A percentile compares a stretch with the other conserved stretches of the same genome.
Conservation (phyloP, 2,888 invertebrate species). For the Stenchaetothrips biformis region DNA sequence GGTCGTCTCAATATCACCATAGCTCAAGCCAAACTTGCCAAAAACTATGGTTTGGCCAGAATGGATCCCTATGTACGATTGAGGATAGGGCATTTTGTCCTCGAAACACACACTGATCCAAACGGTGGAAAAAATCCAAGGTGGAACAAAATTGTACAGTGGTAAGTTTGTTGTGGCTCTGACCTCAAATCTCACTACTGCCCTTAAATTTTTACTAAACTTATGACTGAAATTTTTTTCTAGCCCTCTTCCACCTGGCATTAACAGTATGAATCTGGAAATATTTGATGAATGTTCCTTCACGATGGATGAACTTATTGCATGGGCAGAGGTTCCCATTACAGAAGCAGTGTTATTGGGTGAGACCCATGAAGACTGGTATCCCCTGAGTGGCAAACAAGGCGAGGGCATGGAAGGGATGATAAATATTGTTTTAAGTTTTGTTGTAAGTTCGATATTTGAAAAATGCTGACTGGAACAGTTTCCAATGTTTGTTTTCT, state of each 20-base stretch:
- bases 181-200: neutral
- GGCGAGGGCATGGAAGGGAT: slow-evolving; percentile 92
- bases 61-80: slow-evolving; percentile 96
- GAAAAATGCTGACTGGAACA: slow-evolving; percentile 20
- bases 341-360: slow-evolving; percentile 78
- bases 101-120: slow-evolving; percentile 91
- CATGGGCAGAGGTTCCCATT: slow-evolving; percentile 87
- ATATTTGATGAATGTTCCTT: slow-evolving; percentile 97
- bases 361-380: slow-evolving; percentile 94
- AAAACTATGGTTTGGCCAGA: slow-evolving; percentile 89
- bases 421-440: slow-evolving; percentile 85
- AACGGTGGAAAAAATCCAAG: slow-evolving; percentile 92
- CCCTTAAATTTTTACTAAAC: neutral
- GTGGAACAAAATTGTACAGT: slow-evolving; percentile 94
- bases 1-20: slow-evolving; percentile 81
- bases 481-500: slow-evolving; percentile 35
- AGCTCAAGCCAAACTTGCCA: slow-evolving; percentile 83
- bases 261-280: slow-evolving; percentile 84
- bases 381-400: slow-evolving; percentile 85
- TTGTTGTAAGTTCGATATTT: slow-evolving; percentile 52
- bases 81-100: slow-evolving; percentile 87
- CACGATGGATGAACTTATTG: slow-evolving; percentile 91
- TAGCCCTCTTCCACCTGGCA: slow-evolving; percentile 81
- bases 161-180: slow-evolving; percentile 51
- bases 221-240: slow-evolving; percentile 32